Evolutionary conservation across 1,140 invertebrate species (phyloP), one percentile per base, ranked within the genome.

Genomic region (Drosophila sp.): DNA sequence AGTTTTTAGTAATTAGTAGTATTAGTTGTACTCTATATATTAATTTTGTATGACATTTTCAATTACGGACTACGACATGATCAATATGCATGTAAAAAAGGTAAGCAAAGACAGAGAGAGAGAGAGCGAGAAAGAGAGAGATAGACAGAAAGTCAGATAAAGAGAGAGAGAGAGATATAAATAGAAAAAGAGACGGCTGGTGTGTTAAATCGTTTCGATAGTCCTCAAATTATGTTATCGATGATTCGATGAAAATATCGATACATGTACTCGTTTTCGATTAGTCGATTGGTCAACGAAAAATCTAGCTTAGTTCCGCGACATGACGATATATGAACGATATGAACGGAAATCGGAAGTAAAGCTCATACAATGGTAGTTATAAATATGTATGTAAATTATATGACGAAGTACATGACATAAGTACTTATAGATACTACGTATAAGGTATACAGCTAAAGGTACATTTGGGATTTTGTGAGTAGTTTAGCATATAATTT

Each of bases 31-130:
- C 36, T 70, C 59, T 51, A 69, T 61, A 46, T 18, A 36, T 50
- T 38, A 50, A 65, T 34, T 43, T 7, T 43, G 54, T 84, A 86
- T 80, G 65, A 53, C 48, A 80, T 65, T 82, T 61, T 67, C 56
- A 76, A 76, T 66, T 69, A 53, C 64, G 43, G 57, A 75, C 79
- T 82, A 80, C 78, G 58, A 76, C 62, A 80, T 80, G 80, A 78
- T 79, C 78, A 82, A 75, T 82, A 82, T 78, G 50, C 25, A 57
- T 61, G 53, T 48, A 56, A 53, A 46, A 46, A 63, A 69, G 54
- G 46, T 59, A 50, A 51, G 43, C 50, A 34, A 41, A 36, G 41
- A 21, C 7, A 34, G 11, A 53, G 46, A 21, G 7, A 46, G 50
- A 54, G 11, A 29, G 6, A 64, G 38, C 50, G 8, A 50, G 9